These are phyloP conservation scores for Andrena camellia DNA, from an alignment of 2,888 invertebrate genomes.

Conservation along the genomic window DNA sequence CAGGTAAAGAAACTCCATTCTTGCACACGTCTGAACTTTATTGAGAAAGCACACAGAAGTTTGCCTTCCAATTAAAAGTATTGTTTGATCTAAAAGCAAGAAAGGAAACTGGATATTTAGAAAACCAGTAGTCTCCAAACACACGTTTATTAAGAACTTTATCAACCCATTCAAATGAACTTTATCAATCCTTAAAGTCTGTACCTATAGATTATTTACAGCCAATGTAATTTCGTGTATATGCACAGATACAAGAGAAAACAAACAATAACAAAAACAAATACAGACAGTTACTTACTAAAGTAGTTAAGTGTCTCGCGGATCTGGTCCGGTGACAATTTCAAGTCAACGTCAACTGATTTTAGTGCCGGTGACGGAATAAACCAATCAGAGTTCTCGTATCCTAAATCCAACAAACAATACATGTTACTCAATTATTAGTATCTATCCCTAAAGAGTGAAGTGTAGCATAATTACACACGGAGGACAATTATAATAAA, in stretches of 20 bases:
- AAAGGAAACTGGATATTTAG: not conserved
- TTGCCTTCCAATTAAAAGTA: not conserved
- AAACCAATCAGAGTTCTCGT: slow-evolving; percentile 97
- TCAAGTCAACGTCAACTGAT: slow-evolving; percentile 90
- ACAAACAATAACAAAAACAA: slow-evolving; percentile 22
- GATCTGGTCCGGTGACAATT: slow-evolving; percentile 96
- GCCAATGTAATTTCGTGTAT: not conserved
- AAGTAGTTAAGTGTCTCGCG: slow-evolving; percentile 98
- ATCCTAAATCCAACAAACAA: slow-evolving; percentile 87
- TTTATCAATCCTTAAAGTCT: not conserved
- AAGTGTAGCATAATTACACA: not conserved
- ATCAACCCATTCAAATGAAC: no score
- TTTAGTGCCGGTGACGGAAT: slow-evolving; percentile 95
- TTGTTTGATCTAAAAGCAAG: not conserved
- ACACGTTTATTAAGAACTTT: no score
- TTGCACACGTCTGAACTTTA: no score
- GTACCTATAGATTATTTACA: not conserved
- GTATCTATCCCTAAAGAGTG: not conserved
- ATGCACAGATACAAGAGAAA: not conserved
- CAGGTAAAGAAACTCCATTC: not conserved
- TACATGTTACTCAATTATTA: slow-evolving; percentile 3
- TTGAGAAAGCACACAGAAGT: not conserved
- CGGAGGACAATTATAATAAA: not conserved
- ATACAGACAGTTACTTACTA: slow-evolving; percentile 90
- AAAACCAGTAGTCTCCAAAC: not conserved